Evolutionary conservation across 2,113 vertebrate genomes (phyloP), one percentile per base, ranked within the genome.

Genomic region (Balaeniceps rex): DNA sequence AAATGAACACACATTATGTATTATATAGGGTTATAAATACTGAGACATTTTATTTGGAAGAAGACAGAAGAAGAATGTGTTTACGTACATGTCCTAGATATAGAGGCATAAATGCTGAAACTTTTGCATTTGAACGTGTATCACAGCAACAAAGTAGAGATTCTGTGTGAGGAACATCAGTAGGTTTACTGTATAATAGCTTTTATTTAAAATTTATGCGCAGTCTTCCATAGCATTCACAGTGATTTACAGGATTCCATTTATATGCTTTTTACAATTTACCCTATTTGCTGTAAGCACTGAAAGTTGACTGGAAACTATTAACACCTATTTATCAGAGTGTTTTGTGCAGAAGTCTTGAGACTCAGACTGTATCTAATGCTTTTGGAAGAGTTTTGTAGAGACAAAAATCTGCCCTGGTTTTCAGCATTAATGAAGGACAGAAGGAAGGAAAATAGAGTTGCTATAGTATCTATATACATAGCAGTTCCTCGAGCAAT

Each of bases 321-420:
- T 93, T 90, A 91, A 54, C 52, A 91, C 25, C 36, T 92, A 55
- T 92, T 95, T 87, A 80, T 95, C 72, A 84, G n/a, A 85, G 16
- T 58, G 79, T 70, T 87, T 78, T 66, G 14, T 84, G 22, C 57
- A 75, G 38, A 70, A 84, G 44, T 57, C n/a, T 92, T 61, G 51
- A 80, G 57, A 36, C 61, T 87, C 52, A 24, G 38, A 19, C 28
- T 58, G 11, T 36, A 58, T 57, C 46, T 77, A 74, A 86, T 81
- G 61, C 46, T 78, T 93, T 63, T 68, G 61, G 72, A 83, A 54
- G 51, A 74, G 40, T 83, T 83, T 52, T 54, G 6, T 61, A 61
- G 42, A 82, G 58, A 34, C 10, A 33, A 84, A 92, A 92, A 31
- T n/a, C 52, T 72, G 18, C 38, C 26, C 52, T 26, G 6, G 74